These are phyloP conservation scores for Strigamia transsilvanica DNA, from an alignment of 2,888 invertebrate genomes.

Conservation along the genomic window DNA sequence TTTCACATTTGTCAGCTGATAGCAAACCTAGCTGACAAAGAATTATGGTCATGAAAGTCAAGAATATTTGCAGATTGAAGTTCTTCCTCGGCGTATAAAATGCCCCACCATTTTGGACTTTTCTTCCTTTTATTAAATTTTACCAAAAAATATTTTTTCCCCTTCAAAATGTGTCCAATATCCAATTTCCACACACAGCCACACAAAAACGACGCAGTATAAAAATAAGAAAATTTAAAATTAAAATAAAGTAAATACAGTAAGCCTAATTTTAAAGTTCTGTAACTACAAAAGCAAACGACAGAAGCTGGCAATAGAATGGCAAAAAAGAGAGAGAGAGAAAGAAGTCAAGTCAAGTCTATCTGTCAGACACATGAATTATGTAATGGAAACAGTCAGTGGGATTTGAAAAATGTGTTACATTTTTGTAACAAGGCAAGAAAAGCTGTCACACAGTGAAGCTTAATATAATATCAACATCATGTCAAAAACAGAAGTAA, in stretches of 20 bases:
- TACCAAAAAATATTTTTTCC: too few species aligned
- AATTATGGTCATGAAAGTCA: constrained; percentile 14
- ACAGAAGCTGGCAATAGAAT: too few species aligned
- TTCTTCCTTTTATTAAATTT: not conserved
- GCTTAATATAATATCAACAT: not conserved
- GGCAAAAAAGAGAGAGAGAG: not conserved
- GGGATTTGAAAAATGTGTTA: constrained; percentile 3
- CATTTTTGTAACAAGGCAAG: not conserved
- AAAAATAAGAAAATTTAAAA: too few species aligned
- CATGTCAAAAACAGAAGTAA: not conserved
- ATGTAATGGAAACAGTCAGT: not conserved
- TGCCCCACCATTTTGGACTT: not conserved
- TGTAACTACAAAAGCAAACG: too few species aligned
- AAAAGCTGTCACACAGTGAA: not conserved
- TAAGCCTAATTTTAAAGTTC: too few species aligned
- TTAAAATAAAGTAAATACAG: too few species aligned
- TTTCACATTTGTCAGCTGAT: constrained; percentile 20
- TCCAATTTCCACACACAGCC: too few species aligned
- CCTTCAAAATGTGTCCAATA: not conserved
- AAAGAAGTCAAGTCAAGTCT: not conserved
- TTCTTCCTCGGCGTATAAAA: not conserved
- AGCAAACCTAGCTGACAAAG: constrained; percentile 9
- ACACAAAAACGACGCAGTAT: too few species aligned
- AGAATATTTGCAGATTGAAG: not conserved
- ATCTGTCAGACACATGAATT: not conserved